phyloP scores from a whole-genome alignment of 2,113 vertebrate species.

The Mugil cephalus region DNA sequence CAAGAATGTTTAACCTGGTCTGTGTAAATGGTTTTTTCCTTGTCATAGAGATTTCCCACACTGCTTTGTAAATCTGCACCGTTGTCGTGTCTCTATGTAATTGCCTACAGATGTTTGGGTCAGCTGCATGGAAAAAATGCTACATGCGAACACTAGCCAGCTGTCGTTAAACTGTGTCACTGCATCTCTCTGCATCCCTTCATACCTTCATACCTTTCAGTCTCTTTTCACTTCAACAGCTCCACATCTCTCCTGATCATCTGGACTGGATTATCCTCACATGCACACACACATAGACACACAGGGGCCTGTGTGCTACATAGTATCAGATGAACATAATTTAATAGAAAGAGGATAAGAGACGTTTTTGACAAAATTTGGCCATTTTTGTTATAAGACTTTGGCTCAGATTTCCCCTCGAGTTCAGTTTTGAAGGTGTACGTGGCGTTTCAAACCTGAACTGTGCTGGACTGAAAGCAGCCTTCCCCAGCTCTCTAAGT shows the following conservation, averaged over 20 bases:
- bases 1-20: too few species aligned
- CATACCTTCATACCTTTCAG: constrained; percentile 24
- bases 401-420: not conserved
- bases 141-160: constrained; percentile 52
- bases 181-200: constrained; percentile 34
- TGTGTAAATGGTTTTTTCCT: not conserved
- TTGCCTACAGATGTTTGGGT: constrained; percentile 61
- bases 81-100: constrained; percentile 52
- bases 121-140: constrained; percentile 42
- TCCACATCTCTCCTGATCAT: constrained; percentile 3
- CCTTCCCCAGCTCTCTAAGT: constrained; percentile 17
- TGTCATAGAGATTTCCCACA: constrained; percentile 2
- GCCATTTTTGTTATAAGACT: not conserved
- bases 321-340: not conserved
- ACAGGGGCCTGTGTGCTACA: too few species aligned
- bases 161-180: constrained; percentile 21
- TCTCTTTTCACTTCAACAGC: not conserved
- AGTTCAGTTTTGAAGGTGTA: not conserved
- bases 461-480: not conserved
- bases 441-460: constrained; percentile 26
- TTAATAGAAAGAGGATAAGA: not conserved
- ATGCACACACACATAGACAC: not conserved
- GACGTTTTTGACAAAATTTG: not conserved
- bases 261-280: constrained; percentile 36
- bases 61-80: not conserved